phyloP scores from a whole-genome alignment of 1,140 invertebrate species.

The Daktulosphaira vitifoliae region DNA sequence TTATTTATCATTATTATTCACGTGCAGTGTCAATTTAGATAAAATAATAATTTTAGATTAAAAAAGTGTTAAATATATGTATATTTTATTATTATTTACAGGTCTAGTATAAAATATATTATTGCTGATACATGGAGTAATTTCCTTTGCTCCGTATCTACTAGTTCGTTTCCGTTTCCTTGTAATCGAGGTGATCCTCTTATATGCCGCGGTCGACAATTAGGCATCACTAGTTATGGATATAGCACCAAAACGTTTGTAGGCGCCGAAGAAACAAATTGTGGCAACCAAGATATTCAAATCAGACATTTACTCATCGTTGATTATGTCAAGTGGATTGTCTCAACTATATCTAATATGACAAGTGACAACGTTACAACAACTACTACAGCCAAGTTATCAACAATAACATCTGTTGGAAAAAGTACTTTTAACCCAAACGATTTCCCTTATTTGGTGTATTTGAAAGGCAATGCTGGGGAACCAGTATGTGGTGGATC shows the following conservation, averaged over 20 bases:
- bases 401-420: too few relatives aligned
- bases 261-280: neutral
- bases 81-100: too few relatives aligned
- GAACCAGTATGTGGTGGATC: slow-evolving; percentile 10
- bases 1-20: too few relatives aligned
- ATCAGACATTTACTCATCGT: neutral
- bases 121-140: neutral
- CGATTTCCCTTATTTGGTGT: neutral
- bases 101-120: neutral
- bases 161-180: neutral
- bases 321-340: neutral
- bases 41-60: too few relatives aligned
- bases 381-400: too few relatives aligned
- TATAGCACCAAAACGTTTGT: neutral
- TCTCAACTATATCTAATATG: neutral
- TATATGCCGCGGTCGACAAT: neutral
- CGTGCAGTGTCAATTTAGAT: too few relatives aligned
- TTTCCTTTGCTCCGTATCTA: neutral
- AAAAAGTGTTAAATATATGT: too few relatives aligned
- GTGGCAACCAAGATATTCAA: neutral
- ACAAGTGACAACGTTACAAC: too few relatives aligned
- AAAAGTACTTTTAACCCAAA: neutral
- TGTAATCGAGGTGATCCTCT: neutral
- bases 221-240: neutral
- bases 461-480: neutral